phyloP scores from a whole-genome alignment of 1,140 invertebrate species.

The Bombus waltoni region DNA sequence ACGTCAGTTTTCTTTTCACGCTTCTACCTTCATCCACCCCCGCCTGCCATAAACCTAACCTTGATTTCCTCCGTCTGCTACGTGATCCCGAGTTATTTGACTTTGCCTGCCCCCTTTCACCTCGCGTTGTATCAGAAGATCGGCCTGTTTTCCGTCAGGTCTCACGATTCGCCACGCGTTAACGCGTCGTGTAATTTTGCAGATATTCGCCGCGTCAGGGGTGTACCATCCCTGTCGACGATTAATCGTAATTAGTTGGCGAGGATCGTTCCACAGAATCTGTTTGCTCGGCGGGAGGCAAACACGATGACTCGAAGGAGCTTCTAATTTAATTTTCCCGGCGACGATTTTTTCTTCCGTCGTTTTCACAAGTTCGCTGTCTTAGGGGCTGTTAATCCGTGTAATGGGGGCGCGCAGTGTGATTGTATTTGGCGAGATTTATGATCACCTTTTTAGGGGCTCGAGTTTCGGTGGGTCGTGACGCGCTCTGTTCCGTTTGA shows the following conservation, averaged over 20 bases:
- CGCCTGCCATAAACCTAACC: neutral
- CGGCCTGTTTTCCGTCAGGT: neutral
- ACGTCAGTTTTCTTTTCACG: constrained; percentile 9
- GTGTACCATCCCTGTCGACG: neutral
- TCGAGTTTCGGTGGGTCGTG: neutral
- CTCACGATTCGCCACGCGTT: no score
- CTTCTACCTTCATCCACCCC: neutral
- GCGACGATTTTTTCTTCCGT: constrained; percentile 17
- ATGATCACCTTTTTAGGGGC: neutral
- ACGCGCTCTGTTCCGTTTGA: neutral
- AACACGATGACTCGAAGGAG: neutral
- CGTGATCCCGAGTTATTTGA: constrained; percentile 40
- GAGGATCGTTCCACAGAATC: neutral
- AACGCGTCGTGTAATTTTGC: constrained; percentile 15
- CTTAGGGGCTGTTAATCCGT: neutral
- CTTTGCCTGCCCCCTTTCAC: neutral
- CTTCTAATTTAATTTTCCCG: constrained; percentile 19
- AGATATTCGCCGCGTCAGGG: neutral
- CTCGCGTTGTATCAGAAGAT: constrained; percentile 17
- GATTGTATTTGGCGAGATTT: neutral
- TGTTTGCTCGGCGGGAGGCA: neutral
- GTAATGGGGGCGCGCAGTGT: no score
- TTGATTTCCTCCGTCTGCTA: neutral
- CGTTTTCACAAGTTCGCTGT: neutral
- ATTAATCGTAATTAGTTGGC: constrained; percentile 29